Base-by-base conservation (phyloP, 2,113 vertebrate species). In the Psettodes erumei region DNA sequence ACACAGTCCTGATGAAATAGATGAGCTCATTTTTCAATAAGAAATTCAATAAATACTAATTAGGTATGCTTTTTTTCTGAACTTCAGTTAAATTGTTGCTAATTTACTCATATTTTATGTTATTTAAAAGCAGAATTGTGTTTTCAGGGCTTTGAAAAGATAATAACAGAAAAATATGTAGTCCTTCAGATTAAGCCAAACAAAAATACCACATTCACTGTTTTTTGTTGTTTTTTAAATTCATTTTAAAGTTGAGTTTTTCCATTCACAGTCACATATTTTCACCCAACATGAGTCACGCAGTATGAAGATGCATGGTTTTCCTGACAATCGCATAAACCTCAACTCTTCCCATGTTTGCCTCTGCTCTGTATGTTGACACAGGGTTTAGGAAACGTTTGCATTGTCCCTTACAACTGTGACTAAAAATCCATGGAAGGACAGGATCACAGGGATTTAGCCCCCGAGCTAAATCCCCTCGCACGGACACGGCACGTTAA, bases 341-440 rank as follows among this genome's bases (percentile, higher is more conserved):
- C 11, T 60, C 13, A 56, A 27, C 59, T 68, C 11, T 55, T 28
- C 6, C 10, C 33, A 0, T 71, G 27, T 81, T 55, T 88, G 30
- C 43, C 30, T 77, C 35, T 85, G n/a, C 55, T 81, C 69, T 81
- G 40, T 86, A 2, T 86, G 72, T 82, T 45, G 16, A 71, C 67
- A 48, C 89, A 91, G 90, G n/a, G 82, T 88, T 90, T 76, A 81
- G 54, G 69, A 86, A 68, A 73, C 66, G 63, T 82, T 85, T 86
- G 72, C 79, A 86, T 63, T 80, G 71, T 76, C 84, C 87, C 86
- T 82, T 84, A 82, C 85, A 88, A 90, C 90, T 92, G 90, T 92
- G 92, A 92, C 81, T 87, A 93, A 93, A 92, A 93, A 94, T 94
- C 93, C 89, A 90, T 80, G 89, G 94, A 94, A 94, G 93, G 86